Evolutionary conservation across 2,113 vertebrate species (phyloP), one percentile per base, ranked within the genome.

Genomic region (Pogonocichla stellata): DNA sequence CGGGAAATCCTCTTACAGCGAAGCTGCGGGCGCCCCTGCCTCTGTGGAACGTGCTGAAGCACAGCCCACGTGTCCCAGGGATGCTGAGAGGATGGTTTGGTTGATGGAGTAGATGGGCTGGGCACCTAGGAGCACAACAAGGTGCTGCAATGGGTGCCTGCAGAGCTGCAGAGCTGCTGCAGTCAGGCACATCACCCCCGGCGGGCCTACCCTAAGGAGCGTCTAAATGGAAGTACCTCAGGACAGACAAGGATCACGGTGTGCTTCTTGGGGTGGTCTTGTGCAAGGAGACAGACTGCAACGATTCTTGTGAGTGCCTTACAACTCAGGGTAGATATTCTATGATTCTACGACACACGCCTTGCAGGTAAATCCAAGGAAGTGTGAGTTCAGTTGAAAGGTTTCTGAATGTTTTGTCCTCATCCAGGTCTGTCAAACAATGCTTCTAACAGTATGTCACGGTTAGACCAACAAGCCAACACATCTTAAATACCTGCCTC

Each of bases 401-500:
- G 5, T 54, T 77, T 43, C 22, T 80, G 45, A 62, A 16, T 4
- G 12, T 60, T 60, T 69, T 60, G 13, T 23, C 34, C 34, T 45
- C 64, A 45, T 40, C 28, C 1, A 2, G 33, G 17, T 51, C 58
- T 73, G 50, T 7, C 25, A 65, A 69, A 54, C 0, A 2, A 40
- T 18, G 28, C 20, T 50, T 64, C 62, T 54, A 64, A 79, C 18
- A 22, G 10, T 5, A 8, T 36, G 57, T 8, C 66, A 42, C 56
- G 28, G 29, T 25, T 19, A 40, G 4, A 47, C 50, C 48, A 45
- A 57, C 13, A 50, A 67, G 17, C 25, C 38, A 24, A 23, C 31
- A 45, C 9, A 14, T 5, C 2, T 24, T 2, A 29, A 2, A 24
- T 4, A 16, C 5, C 14, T 2, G 6, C 48, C 15, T 77, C 53